Evolutionary conservation across 2,888 invertebrate species (phyloP), one percentile per base, ranked within the genome.

Genomic region (Luperina testacea): DNA sequence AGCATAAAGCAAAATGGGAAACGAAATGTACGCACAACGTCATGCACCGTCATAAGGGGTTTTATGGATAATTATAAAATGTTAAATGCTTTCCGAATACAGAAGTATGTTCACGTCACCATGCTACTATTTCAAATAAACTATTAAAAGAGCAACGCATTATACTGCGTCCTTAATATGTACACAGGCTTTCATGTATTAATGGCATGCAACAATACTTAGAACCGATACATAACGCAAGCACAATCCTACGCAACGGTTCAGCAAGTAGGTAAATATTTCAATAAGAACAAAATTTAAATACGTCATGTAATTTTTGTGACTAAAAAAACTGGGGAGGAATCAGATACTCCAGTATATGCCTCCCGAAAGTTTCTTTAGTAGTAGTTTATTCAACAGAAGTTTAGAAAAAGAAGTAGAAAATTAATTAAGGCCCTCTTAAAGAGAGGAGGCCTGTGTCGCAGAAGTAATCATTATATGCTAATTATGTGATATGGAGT

Each of bases 191-290:
- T 76, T 74, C 86, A 82, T 85, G 78, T 85, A 82, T 87, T 84
- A 89, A 87, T 75, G 75, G 57, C 93, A 93, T 94, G 93, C 94
- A 91, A 80, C 89, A 84, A 83, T 83, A 84, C 85, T 86, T 80
- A 82, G 77, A 86, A 78, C 77, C 86, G 84, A 78, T 81, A 84
- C 77, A 77, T 78, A 83, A 80, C 74, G 83, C 88, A 91, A 90
- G 90, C 92, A 85, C 82, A 81, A 80, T 76, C 84, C 78, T 88
- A 84, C 57, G 57, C 78, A 76, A 64, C 80, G 72, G 75, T 77
- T 80, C 71, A 73, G 45, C 32, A 75, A 81, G 13, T 27, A 65
- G 51, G 76, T 75, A 67, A 84, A 89, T 92, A 92, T 89, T 91
- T 90, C 91, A 92, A 92, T 90, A 92, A 92, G 90, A 90, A 90